Percentiles rank a stretch among this genome's conserved stretches.
Evolutionary conservation across 2,888 invertebrate genomes (phyloP).

Genomic region (Caenorhabditis sp.): DNA sequence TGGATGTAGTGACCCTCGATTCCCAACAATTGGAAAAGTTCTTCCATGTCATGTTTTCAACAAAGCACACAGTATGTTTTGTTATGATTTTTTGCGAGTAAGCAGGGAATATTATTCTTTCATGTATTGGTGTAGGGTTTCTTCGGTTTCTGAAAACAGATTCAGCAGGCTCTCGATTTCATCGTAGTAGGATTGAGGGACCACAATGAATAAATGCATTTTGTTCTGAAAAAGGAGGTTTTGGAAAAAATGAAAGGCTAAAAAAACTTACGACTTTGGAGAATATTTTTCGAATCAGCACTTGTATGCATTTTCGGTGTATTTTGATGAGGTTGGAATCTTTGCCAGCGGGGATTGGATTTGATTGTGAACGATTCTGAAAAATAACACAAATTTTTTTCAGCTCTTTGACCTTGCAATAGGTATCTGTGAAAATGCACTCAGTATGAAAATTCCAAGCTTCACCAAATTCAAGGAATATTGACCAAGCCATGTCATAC

Average conservation of each 20-base stretch:
- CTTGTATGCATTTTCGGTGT: neutral
- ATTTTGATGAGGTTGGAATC: neutral
- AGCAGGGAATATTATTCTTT: neutral
- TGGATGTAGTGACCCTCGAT: constrained; percentile 68
- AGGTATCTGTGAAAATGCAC: no score
- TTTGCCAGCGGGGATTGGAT: neutral
- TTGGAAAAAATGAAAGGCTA: neutral
- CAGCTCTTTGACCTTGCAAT: no score
- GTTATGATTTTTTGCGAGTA: neutral
- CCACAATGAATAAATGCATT: neutral
- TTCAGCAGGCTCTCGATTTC: neutral
- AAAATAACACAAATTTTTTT: no score
- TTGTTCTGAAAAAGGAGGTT: neutral
- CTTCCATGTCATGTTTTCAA: constrained; percentile 66
- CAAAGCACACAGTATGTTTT: constrained; percentile 48
- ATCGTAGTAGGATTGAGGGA: neutral
- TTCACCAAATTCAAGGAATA: no score
- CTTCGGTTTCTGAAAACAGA: neutral
- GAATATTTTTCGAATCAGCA: neutral
- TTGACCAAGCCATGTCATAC: no score
- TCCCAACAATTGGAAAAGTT: constrained; percentile 58
- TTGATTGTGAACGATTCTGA: neutral
- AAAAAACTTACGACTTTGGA: neutral
- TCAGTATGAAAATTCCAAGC: no score
- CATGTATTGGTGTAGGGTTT: neutral